Base-by-base conservation (phyloP, 2,113 vertebrate species). In the sheep (Ovis aries) region DNA sequence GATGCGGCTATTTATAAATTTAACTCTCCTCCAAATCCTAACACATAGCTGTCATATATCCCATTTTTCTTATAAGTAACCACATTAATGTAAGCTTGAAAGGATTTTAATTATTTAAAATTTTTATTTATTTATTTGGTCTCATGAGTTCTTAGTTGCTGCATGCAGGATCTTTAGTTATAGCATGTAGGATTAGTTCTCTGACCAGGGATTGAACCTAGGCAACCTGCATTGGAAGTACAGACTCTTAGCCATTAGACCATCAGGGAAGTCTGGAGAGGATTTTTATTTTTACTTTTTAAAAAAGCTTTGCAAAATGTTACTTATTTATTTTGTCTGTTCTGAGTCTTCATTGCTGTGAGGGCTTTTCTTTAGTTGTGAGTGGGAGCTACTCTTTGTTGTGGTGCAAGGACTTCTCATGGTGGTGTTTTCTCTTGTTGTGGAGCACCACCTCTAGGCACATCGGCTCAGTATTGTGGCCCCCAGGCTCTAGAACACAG, bases 21-120 rank as follows among this genome's bases (percentile, higher is more conserved):
- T 59, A 13, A 62, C 64, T 95, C 29, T 88, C 50, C 78, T 33
- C 62, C 50, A 94, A 64, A 53, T 23, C 50, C 43, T 88, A 67
- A 90, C 48, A 96, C n/a, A 31, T 62, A 48, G 11, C 82, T 77
- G 48, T 81, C 17, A 57, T 71, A 48, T 50, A 89, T 59, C 23
- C 82, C n/a, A 62, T 85, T 96, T 96, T 96, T n/a, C n/a, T 91
- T 31, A 83, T 53, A 64, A 97, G 52, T 93, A 83, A 85, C 82
- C 53, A 92, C 95, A 45, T 53, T 86, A 93, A 83, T 62, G 71
- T 81, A 84, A 88, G 16, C 21, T 67, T 13, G 3, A 92, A 55
- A 85, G 53, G 16, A 96, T 88, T 84, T 93, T 88, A 85, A 40
- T 74, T 43, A 71, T 71, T 71, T 23, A 36, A 71, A 71, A 11